These are phyloP conservation scores for Eristalinus aeneus DNA, from an alignment of 2,888 invertebrate species.

Conservation along the genomic window DNA sequence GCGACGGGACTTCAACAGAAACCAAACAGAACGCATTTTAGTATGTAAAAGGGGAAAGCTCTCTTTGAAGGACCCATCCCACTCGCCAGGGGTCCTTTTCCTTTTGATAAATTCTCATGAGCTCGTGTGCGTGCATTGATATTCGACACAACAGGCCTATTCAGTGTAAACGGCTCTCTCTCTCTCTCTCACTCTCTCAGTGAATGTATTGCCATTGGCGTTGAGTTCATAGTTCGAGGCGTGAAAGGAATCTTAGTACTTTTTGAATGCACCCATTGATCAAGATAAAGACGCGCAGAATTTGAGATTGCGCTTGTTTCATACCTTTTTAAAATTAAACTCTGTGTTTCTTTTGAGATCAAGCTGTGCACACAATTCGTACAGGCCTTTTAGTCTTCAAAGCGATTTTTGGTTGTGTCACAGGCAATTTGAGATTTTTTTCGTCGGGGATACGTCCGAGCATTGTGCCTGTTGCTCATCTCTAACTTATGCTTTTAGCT, in stretches of 20 bases:
- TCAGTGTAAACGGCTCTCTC: neutral
- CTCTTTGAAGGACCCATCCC: constrained; percentile 14
- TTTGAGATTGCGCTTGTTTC: too few relatives aligned
- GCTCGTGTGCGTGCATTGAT: constrained; percentile 4
- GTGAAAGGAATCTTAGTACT: neutral
- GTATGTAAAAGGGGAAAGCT: constrained; percentile 15
- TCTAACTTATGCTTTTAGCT: too few relatives aligned
- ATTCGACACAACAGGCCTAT: constrained; percentile 22
- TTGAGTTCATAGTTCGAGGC: neutral
- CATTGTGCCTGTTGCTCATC: too few relatives aligned
- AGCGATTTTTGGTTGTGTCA: too few relatives aligned
- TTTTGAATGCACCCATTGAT: neutral
- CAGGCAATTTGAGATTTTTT: too few relatives aligned
- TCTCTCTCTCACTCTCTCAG: neutral
- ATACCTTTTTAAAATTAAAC: too few relatives aligned
- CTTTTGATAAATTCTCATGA: neutral
- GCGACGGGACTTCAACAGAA: constrained; percentile 1
- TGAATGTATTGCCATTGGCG: constrained; percentile 27
- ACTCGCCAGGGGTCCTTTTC: neutral
- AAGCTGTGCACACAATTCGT: too few relatives aligned
- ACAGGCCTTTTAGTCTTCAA: too few relatives aligned
- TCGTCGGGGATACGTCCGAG: too few relatives aligned
- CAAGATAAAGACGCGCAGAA: too few relatives aligned
- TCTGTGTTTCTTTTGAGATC: too few relatives aligned
- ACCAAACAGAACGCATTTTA: constrained; percentile 13